Percentiles rank a stretch among this genome's conserved stretches.
These are phyloP conservation scores for Orycteropus afer DNA, from an alignment of 2,113 vertebrate genomes.

Conservation along the genomic window DNA sequence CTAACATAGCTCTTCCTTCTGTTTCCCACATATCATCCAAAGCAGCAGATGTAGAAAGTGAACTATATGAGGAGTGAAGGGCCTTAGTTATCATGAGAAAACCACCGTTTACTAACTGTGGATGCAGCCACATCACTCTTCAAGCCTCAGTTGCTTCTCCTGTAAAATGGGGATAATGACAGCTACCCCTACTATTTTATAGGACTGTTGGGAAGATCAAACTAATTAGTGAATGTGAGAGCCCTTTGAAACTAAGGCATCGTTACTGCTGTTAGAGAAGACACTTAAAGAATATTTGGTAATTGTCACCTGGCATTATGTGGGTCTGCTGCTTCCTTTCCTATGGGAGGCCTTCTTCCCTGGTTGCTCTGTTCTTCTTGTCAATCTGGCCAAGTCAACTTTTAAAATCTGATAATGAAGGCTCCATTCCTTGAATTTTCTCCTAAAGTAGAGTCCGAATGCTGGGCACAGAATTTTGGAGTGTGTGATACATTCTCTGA, in stretches of 20 bases:
- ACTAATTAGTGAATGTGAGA: neutral
- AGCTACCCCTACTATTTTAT: neutral
- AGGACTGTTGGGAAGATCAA: neutral
- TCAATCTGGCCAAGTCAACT: neutral
- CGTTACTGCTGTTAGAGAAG: neutral
- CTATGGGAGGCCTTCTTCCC: neutral
- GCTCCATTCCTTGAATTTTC: neutral
- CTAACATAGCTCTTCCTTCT: neutral
- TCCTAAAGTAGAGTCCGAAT: neutral
- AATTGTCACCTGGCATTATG: neutral
- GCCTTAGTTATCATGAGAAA: neutral
- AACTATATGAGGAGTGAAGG: neutral
- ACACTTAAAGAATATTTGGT: neutral
- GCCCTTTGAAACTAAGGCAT: constrained; percentile 41
- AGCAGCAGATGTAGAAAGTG: neutral
- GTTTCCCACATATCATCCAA: neutral
- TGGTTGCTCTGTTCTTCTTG: neutral
- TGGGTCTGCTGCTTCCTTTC: neutral
- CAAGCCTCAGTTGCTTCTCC: constrained; percentile 7
- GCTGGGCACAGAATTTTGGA: neutral
- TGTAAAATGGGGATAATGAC: neutral
- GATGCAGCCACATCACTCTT: neutral
- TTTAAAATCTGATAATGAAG: neutral
- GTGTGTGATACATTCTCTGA: neutral
- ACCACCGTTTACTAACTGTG: neutral